A percentile compares a stretch with the other conserved stretches of the same genome.
Conservation (phyloP, 2,888 invertebrate species). For the Cephus pygmeus region DNA sequence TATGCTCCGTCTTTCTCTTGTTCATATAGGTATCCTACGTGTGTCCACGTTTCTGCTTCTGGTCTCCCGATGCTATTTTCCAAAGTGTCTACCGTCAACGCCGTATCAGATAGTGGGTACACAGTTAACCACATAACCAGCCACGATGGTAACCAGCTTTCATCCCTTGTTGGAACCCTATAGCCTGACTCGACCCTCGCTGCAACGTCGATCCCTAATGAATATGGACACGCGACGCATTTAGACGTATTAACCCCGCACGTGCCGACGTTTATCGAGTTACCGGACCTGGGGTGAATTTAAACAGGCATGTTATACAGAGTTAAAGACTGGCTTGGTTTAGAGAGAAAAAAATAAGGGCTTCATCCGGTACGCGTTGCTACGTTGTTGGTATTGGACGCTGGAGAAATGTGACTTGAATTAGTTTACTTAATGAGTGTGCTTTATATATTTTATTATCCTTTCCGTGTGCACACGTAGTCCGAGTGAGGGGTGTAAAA, state of each 20-base stretch:
- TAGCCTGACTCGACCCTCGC: background rate
- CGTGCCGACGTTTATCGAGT: slow-evolving; percentile 29
- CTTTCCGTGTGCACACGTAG: background rate
- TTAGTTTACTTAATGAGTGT: background rate
- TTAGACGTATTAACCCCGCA: slow-evolving; percentile 53
- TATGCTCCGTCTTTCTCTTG: background rate
- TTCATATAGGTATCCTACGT: background rate
- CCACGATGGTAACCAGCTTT: background rate
- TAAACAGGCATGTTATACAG: background rate
- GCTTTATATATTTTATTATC: background rate
- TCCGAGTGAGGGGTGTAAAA: background rate
- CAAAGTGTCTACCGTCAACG: background rate
- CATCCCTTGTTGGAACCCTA: background rate
- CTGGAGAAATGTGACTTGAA: background rate
- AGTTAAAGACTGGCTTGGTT: background rate
- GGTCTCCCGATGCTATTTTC: background rate
- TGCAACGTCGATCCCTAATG: slow-evolving; percentile 48
- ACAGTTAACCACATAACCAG: background rate
- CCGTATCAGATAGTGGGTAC: background rate
- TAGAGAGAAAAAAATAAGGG: background rate
- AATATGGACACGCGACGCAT: slow-evolving; percentile 62
- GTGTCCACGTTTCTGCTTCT: background rate
- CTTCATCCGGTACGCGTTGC: background rate
- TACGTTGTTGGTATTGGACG: background rate
- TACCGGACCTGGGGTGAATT: slow-evolving; percentile 10